Base-by-base conservation (phyloP, 1,140 invertebrate species). In the Drosophila rhopaloa region DNA sequence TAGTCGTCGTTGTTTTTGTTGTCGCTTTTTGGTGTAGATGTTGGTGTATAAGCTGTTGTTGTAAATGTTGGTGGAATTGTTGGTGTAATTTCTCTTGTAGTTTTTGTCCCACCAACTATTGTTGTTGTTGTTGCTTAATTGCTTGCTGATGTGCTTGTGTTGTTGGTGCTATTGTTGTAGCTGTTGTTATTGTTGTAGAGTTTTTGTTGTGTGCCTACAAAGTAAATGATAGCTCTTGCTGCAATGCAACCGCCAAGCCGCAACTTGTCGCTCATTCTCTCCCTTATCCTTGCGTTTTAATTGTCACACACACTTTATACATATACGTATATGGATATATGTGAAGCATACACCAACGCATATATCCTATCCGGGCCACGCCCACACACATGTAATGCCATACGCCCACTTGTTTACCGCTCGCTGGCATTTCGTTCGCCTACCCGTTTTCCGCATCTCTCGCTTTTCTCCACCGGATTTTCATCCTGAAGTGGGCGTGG, bases 361-460 rank as follows among this genome's bases (percentile, higher is more conserved):
- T 32, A 57, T 35, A 57, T 37, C 16, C 27, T 59, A 5, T 48
- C 54, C 24, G 10, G 50, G 41, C 37, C 72, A 63, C 72, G 70
- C 73, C 53, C 61, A 76, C 53, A 76, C 47, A 76, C 51, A 55
- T 51, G 61, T 51, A 57, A 59, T 56, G 38, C 54, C 44, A 67
- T 35, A 70, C 75, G 74, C 75, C 75, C 65, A 70, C 74, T 77
- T 77, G 74, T 77, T 77, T 77, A 77, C 75, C 75, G 75, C 75
- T 76, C 57, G 75, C 73, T 70, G 75, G 48, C 54, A 75, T 75
- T 67, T 62, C 50, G 58, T 51, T 50, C 48, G 40, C 50, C n/a
- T 56, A 46, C 38, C 68, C 47, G 29, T 41, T 48, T 48, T 55
- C 66, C 38, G 29, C 38, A 50, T 47, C 27, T 41, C 14, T 11